Conservation (phyloP, 2,888 invertebrate species). For the Strigamia maritima region DNA sequence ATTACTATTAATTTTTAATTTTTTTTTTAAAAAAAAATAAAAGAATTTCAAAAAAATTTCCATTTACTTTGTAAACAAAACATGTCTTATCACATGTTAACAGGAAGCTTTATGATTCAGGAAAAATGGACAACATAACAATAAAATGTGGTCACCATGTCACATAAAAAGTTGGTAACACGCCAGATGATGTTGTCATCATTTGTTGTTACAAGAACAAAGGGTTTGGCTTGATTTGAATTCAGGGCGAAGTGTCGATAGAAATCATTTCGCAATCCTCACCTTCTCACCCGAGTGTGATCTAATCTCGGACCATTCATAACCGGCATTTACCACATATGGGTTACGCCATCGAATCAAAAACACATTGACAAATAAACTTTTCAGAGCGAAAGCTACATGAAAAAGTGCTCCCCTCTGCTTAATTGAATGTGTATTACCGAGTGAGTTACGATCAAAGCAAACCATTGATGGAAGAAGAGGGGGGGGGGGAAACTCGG, state of each 20-base stretch:
- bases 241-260: background rate
- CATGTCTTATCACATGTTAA: background rate
- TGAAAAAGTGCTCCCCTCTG: background rate
- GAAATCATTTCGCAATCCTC: conserved; percentile 4
- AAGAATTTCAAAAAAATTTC: no score
- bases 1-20: no score
- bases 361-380: background rate
- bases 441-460: conserved; percentile 21
- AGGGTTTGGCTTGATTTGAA: background rate
- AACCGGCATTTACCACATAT: background rate
- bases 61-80: background rate
- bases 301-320: conserved; percentile 2
- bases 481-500: no score
- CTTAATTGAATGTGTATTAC: conserved; percentile 16
- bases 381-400: background rate
- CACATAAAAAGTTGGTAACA: background rate
- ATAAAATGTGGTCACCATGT: background rate
- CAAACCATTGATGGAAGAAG: background rate
- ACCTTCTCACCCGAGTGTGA: background rate
- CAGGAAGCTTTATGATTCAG: background rate
- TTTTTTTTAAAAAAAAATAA: no score
- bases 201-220: background rate
- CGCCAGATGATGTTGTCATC: background rate
- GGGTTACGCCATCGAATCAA: background rate
- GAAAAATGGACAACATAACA: background rate